Evolutionary conservation across 2,797 vertebrate genomes (phyloP), one percentile per base, ranked within the genome.

Genomic region (Acanthurus leucopareius): DNA sequence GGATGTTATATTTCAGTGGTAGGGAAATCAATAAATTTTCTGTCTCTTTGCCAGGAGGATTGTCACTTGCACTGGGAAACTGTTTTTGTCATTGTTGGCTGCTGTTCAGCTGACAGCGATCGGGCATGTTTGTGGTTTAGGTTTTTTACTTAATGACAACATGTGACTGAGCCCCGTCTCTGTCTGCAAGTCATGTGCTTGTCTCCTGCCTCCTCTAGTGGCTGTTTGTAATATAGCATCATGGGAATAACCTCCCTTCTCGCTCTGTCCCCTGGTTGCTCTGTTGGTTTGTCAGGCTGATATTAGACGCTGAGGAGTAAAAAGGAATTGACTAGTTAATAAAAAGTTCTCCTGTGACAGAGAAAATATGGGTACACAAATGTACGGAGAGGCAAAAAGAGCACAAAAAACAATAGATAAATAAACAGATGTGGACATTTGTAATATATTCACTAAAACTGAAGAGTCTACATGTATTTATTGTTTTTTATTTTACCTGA

Each of bases 141-240:
- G 38, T 22, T 7, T 72, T 53, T 67, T 69, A 73, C 63, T 77
- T 77, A 28, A 58, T 75, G 58, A n/a, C 32, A 53, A 60, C 74
- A 87, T 82, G 77, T 82, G 83, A 85, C 70, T 28, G 5, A 54
- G 17, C 10, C 0, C 10, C 11, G 1, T 32, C 42, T 38, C 35
- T 47, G 3, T 71, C 49, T 51, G 40, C 2, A 2, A n/a, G 48
- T 56, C 77, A 66, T 88, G 52, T 25, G 56, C 72, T 75, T 79
- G 84, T 67, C 72, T 92, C 44, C 47, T 14, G n/a, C 91, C 22
- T 63, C 91, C 89, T 92, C 93, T 93, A 75, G 90, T 85, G 93
- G 91, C 51, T 10, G 49, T 59, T 75, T 75, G 53, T 73, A 20
- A 28, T 69, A 88, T 38, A 38, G 68, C 88, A 91, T 5, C 48